These are phyloP conservation scores for Tupiocoris notatus DNA, from an alignment of 2,888 invertebrate genomes.

Conservation along the genomic window DNA sequence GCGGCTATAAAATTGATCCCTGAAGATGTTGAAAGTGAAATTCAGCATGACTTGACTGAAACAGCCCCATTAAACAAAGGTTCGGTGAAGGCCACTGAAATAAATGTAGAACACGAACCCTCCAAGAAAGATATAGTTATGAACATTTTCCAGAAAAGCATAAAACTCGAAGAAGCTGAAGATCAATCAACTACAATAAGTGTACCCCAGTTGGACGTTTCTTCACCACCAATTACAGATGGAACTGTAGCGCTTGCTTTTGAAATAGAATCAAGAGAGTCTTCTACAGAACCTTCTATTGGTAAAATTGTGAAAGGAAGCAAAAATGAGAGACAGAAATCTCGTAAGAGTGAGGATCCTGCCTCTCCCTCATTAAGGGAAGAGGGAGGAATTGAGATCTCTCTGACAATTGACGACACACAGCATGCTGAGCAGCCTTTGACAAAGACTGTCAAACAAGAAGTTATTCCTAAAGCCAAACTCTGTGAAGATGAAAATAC, in stretches of 20 bases:
- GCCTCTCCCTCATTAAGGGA: neutral
- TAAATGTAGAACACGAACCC: neutral
- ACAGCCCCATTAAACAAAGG: neutral
- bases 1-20: neutral
- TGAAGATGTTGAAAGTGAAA: neutral
- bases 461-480: neutral
- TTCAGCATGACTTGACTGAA: neutral
- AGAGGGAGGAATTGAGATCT: neutral
- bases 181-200: too few species aligned
- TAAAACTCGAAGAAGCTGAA: neutral
- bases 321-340: neutral
- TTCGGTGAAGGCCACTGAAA: neutral
- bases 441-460: neutral
- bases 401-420: neutral
- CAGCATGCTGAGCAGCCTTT: neutral
- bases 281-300: neutral
- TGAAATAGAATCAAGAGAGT: too few species aligned
- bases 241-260: too few species aligned
- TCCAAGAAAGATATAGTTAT: slow-evolving; percentile 1
- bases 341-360: too few species aligned
- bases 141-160: slow-evolving; percentile 1
- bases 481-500: neutral
- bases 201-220: too few species aligned
- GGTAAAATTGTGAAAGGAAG: neutral
- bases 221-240: too few species aligned